Evolutionary conservation across 2,888 invertebrate species (phyloP), one percentile per base, ranked within the genome.

Genomic region (Baccha elongata): DNA sequence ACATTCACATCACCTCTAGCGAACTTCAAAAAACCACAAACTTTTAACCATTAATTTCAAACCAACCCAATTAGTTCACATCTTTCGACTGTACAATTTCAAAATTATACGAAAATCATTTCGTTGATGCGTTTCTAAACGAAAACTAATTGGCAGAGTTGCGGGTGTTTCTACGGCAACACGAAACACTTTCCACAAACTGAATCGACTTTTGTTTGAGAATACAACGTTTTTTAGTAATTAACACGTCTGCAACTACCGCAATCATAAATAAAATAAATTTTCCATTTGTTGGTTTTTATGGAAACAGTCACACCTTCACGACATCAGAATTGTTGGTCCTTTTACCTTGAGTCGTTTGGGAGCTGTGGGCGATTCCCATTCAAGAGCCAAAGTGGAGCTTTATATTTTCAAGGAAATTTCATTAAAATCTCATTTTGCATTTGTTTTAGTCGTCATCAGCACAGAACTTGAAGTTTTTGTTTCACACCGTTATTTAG

Each of bases 361-460:
- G 11, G 0, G 10, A n/a, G 6, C 1, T 32, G 2, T 0, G 6
- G 19, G 0, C 5, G 32, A 19, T 35, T 3, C 8, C 19, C n/a
- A 40, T n/a, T 26, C 52, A 50, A 46, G 53, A 32, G 3, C 46
- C 21, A 50, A 42, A 29, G n/a, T 44, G 23, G 29, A 21, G 37
- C 42, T 23, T 17, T 21, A 26, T 21, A 26, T 15, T 44, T 50
- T 13, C 40, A 52, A 37, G 71, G 53, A 46, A 62, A 76, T 72
- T 76, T 73, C 76, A 83, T 83, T 83, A 76, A 78, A 83, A 78
- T 83, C 68, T 62, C 78, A 83, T 78, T 83, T 83, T 64, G 55
- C 62, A 76, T 64, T 17, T 68, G 62, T 76, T 78, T 58, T 32
- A 64, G 72, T 78, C 68, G 83, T 83, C 40, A 58, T 15, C 37